Base-by-base conservation (phyloP, 2,888 invertebrate species). In the Hypolimnas misippus region DNA sequence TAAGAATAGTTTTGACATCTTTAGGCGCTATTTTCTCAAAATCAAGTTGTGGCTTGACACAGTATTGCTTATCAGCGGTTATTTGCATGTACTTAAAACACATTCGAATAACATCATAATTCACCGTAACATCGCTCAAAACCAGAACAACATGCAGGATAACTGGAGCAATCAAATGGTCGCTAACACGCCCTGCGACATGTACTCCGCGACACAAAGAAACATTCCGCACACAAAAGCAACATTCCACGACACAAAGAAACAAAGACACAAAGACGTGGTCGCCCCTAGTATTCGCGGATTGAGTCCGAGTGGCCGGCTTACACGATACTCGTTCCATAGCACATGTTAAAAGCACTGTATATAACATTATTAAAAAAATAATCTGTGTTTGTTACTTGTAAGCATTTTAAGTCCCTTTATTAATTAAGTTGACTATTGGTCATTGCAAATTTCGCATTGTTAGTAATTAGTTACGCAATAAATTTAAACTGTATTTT, bases 261-360 rank as follows among this genome's bases (percentile, higher is more conserved):
- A 8, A 17, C 42, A 42, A 42, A 42, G 42, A 7, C 8, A 2
- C 17, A n/a, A n/a, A 17, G 16, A 16, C 42, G 42, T 17, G 42
- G 3, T 17, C 40, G 40, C 10, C 25, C 46, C 25, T 16, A 5
- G 25, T 12, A 16, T 42, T 21, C 46, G 46, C 46, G 46, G 16
- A 46, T 46, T 46, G 46, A 21, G 6, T 46, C 46, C 46, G 21
- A 46, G 46, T 25, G n/a, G n/a, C n/a, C n/a, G 25, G 46, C 46
- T 46, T 46, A 46, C 46, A 46, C 19, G 46, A 19, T 46, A 46
- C 46, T 21, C 46, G 46, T 21, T 46, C 6, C 73, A 90, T 92
- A 16, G 17, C 19, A 19, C 42, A 19, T 17, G 17, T 17, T 42
- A 3, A 8, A 3, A 42, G 17, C 42, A 17, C 17, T 19, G 42